Base-by-base conservation (phyloP, 1,140 invertebrate genomes). In the Pomacea maculata region DNA sequence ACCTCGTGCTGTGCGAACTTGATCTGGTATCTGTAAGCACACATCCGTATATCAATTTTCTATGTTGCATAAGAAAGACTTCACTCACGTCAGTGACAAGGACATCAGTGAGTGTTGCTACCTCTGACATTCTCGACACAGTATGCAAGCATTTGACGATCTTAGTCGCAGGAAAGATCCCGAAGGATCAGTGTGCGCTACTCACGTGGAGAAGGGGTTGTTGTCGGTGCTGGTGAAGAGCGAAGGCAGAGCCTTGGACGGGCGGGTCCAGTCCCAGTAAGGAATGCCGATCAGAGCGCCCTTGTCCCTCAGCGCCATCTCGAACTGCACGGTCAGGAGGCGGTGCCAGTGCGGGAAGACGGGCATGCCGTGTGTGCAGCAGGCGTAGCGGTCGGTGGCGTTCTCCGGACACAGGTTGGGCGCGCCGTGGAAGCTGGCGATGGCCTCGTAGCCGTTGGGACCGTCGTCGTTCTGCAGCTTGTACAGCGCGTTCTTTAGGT, bases 261-360 rank as follows among this genome's bases (percentile, higher is more conserved):
- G 73, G 12, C 45, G n/a, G 10, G 83, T 83, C 83, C 83, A 83
- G 65, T 83, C 83, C 83, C 83, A 81, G 75, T 81, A 81, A 12
- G 80, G 80, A 14, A 81, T 57, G 29, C 80, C 80, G 1, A 71
- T 55, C 14, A 55, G 67, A 12, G 76, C 67, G 21, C 80, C 83
- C 19, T 81, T 19, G 19, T 78, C 72, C 45, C 79, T 63, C n/a
- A 83, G 77, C 19, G 80, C 64, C 71, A 74, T 73, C 68, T 83
- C 83, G 34, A 82, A 75, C 52, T 83, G 83, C 9, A 83, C 72
- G 19, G 80, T 81, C 63, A 68, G 77, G 21, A 83, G 77, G 21
- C 83, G 61, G 70, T 83, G 83, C 83, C 83, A 83, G 72, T 83
- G 83, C 17, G 80, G 83, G 63, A 83, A 82, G 19, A 80, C 73